Conservation (phyloP, 2,888 invertebrate species). For the Drosophila algonquin region DNA sequence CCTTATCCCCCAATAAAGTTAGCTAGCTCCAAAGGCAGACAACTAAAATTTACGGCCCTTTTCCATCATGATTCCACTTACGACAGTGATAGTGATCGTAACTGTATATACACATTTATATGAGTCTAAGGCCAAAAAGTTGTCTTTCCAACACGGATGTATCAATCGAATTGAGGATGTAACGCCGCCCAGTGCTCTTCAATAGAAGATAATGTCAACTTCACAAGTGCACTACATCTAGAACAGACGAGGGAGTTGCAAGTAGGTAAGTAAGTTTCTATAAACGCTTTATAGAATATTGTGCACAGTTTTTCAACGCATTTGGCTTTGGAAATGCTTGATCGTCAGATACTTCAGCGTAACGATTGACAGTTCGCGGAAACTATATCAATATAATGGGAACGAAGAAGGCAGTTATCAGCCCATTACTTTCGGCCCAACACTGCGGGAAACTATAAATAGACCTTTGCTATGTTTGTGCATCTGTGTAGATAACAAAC, state of each 20-base stretch:
- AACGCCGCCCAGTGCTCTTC: not conserved
- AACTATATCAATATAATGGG: constrained; percentile 37
- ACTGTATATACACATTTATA: too few relatives aligned
- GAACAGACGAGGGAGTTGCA: too few relatives aligned
- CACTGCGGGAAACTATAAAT: constrained; percentile 13
- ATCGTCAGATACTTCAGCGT: not conserved
- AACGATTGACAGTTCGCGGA: constrained; percentile 15
- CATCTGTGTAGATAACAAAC: constrained; percentile 11
- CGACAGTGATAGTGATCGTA: not conserved
- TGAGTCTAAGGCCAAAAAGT: too few relatives aligned
- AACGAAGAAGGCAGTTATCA: constrained; percentile 38
- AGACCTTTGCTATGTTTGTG: not conserved
- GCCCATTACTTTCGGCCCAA: constrained; percentile 34
- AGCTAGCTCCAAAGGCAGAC: not conserved
- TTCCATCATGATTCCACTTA: not conserved
- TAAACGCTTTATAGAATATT: not conserved
- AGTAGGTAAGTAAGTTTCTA: not conserved
- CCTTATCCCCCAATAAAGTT: constrained; percentile 6
- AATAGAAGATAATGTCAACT: not conserved
- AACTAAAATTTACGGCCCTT: constrained; percentile 1
- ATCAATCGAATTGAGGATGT: not conserved
- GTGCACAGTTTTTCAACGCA: too few relatives aligned
- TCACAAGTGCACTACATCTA: too few relatives aligned
- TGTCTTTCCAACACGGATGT: too few relatives aligned
- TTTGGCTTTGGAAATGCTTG: not conserved